Conservation (phyloP, 1,140 invertebrate genomes). For the Drosophila pallidifrons region DNA sequence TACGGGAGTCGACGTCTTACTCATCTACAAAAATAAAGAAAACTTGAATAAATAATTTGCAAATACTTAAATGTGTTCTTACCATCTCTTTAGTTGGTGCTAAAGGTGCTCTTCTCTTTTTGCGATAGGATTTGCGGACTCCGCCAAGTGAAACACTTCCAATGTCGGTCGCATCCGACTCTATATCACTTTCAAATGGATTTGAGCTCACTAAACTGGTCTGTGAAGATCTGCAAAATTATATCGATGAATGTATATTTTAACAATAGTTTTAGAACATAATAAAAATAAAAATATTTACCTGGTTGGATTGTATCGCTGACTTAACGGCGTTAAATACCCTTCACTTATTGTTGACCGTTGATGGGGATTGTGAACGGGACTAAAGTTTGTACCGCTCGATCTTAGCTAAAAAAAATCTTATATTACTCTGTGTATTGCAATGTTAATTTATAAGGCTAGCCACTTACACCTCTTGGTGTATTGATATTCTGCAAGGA, state of each 20-base stretch:
- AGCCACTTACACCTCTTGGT: constrained; percentile 38
- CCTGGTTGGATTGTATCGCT: constrained; percentile 25
- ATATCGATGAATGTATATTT: background rate
- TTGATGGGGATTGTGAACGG: background rate
- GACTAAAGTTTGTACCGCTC: constrained; percentile 44
- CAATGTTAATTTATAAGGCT: background rate
- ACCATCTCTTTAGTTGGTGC: constrained; percentile 49
- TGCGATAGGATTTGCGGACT: constrained; percentile 50
- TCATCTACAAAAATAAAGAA: constrained; percentile 3
- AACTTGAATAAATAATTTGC: background rate
- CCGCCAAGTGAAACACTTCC: constrained; percentile 11
- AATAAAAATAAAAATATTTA: constrained; percentile 23
- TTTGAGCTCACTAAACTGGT: constrained; percentile 86
- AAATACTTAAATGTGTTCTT: constrained; percentile 10
- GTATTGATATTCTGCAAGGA: constrained; percentile 71
- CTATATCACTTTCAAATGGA: constrained; percentile 86
- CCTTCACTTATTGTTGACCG: constrained; percentile 34
- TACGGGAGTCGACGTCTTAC: background rate
- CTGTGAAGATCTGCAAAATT: constrained; percentile 83
- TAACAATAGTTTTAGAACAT: background rate
- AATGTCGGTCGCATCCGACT: constrained; percentile 45
- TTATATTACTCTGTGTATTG: background rate
- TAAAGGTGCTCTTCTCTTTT: constrained; percentile 57
- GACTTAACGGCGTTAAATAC: constrained; percentile 34
- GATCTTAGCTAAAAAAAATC: background rate